Percentiles rank a stretch among this genome's conserved stretches.
These are phyloP conservation scores for Platycercus adscitus DNA, from an alignment of 2,113 vertebrate species.

Conservation along the genomic window DNA sequence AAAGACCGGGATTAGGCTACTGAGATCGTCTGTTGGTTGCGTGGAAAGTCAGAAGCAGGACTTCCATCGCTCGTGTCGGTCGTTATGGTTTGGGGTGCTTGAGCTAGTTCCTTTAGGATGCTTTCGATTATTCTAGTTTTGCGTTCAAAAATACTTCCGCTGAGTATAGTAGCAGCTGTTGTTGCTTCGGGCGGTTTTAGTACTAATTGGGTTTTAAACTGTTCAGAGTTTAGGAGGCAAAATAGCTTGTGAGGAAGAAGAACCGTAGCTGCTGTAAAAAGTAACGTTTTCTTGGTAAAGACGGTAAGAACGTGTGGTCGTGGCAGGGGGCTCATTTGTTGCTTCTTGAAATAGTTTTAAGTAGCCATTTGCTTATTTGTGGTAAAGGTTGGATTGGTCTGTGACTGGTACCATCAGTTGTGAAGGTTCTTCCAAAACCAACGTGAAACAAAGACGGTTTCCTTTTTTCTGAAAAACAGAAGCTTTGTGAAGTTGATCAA, in stretches of 20 bases:
- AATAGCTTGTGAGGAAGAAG: background rate
- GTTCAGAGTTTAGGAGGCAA: fast-evolving
- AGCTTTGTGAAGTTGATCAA: background rate
- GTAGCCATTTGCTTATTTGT: background rate
- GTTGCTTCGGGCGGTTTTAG: background rate
- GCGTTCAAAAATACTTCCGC: background rate
- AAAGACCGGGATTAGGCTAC: background rate
- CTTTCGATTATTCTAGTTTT: background rate
- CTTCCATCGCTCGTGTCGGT: fast-evolving
- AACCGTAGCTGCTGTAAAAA: fast-evolving
- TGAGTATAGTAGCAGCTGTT: fast-evolving
- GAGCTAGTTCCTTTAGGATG: background rate
- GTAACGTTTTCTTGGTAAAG: fast-evolving
- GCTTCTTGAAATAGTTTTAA: background rate
- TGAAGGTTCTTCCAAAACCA: background rate
- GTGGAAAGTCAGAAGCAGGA: background rate
- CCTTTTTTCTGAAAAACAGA: background rate
- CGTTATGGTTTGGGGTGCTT: too few relatives aligned
- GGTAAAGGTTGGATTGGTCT: background rate
- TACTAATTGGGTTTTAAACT: fast-evolving
- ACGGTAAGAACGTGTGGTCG: fast-evolving
- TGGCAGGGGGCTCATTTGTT: background rate
- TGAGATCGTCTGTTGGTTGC: fast-evolving
- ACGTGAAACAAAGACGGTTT: background rate
- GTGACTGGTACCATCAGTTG: background rate